Percentiles rank a stretch among this genome's conserved stretches.
Evolutionary conservation across 1,140 invertebrate species (phyloP).

Genomic region (Stenopsyche tienmushanensis): DNA sequence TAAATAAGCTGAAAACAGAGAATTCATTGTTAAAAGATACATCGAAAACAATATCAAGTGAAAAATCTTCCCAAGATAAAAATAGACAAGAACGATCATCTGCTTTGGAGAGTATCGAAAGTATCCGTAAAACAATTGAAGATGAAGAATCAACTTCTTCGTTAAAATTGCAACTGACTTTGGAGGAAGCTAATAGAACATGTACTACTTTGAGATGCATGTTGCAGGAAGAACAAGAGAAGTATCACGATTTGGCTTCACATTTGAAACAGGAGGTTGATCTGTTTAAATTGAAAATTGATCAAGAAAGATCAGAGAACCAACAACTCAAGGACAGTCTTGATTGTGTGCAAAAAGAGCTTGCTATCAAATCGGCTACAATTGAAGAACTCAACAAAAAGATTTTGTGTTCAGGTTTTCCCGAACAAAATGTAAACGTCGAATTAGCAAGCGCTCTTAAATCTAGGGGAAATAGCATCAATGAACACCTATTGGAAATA

Average conservation of each 20-base stretch:
- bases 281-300: conserved; percentile 58
- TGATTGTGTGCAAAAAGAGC: conserved; percentile 53
- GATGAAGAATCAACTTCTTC: conserved; percentile 74
- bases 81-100: conserved; percentile 75
- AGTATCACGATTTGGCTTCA: conserved; percentile 62
- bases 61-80: conserved; percentile 71
- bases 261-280: conserved; percentile 62
- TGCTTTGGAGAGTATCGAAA: conserved; percentile 75
- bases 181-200: conserved; percentile 81
- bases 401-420: neutral
- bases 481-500: conserved; percentile 62
- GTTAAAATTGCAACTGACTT: conserved; percentile 69
- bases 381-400: conserved; percentile 60
- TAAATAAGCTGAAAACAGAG: conserved; percentile 74
- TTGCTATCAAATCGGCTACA: conserved; percentile 57
- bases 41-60: conserved; percentile 71
- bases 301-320: conserved; percentile 61
- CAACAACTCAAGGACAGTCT: conserved; percentile 61
- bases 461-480: conserved; percentile 67
- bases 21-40: conserved; percentile 72
- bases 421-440: too few species aligned
- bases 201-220: conserved; percentile 71
- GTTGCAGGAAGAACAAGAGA: conserved; percentile 71
- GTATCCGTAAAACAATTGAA: conserved; percentile 80
- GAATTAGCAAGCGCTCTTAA: too few species aligned